Percentiles rank a stretch among this genome's conserved stretches.
Conservation (phyloP, 1,140 invertebrate species). For the Orius insidiosus region DNA sequence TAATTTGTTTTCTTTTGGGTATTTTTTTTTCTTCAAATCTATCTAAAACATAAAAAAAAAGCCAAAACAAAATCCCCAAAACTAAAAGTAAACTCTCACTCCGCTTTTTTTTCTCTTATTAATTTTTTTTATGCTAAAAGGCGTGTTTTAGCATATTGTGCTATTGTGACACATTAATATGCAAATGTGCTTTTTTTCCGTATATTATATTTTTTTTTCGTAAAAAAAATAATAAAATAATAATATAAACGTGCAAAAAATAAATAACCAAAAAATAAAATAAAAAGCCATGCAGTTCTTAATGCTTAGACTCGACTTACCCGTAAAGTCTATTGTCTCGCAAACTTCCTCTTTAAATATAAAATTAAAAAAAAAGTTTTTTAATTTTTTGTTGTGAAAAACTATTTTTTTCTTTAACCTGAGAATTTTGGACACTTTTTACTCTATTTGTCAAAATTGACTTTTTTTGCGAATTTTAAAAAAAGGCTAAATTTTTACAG, state of each 20-base stretch:
- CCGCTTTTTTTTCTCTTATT: not conserved
- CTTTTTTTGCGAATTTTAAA: too few species aligned
- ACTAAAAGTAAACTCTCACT: constrained; percentile 13
- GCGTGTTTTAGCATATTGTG: too few species aligned
- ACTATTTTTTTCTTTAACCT: constrained; percentile 2
- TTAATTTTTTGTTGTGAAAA: not conserved
- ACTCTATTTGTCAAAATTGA: not conserved
- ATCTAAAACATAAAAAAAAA: constrained; percentile 3
- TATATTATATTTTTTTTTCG: constrained; percentile 1
- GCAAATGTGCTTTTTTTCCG: constrained; percentile 5
- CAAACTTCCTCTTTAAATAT: constrained; percentile 40
- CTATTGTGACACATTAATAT: not conserved
- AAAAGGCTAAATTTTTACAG: too few species aligned
- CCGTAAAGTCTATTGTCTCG: constrained; percentile 56
- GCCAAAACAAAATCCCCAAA: constrained; percentile 6
- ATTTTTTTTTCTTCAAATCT: not conserved
- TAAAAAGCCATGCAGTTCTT: constrained; percentile 9
- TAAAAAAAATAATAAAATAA: constrained; percentile 6
- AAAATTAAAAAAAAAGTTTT: constrained; percentile 10
- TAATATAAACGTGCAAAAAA: constrained; percentile 7
- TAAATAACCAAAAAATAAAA: constrained; percentile 14
- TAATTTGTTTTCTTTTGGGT: not conserved
- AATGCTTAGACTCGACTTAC: constrained; percentile 33
- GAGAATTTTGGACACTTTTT: not conserved
- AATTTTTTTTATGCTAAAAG: not conserved